Conservation (phyloP, 2,797 vertebrate genomes). For the Triplophysa yarkandensis region DNA sequence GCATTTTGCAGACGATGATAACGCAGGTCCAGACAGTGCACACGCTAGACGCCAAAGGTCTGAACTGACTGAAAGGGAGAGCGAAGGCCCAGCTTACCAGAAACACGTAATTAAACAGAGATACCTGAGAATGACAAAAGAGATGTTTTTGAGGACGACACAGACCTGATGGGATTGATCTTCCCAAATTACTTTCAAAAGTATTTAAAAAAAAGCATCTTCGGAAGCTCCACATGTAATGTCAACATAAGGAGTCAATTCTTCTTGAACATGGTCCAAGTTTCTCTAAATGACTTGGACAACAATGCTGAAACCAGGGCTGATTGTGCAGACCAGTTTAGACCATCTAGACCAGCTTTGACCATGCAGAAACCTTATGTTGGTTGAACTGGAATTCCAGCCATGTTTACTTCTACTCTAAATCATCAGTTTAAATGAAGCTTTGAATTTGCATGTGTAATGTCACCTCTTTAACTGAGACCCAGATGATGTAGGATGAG, state of each 20-base stretch:
- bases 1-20: constrained; percentile 94
- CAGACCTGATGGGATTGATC: not conserved
- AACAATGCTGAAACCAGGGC: not conserved
- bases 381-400: not conserved
- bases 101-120: constrained; percentile 91
- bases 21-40: constrained; percentile 95
- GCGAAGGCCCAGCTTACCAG: constrained; percentile 89
- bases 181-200: not conserved
- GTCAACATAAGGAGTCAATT: no score
- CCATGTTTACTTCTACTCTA: not conserved
- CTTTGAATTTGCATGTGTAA: not conserved
- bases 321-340: not conserved
- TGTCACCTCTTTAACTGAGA: constrained; percentile 89
- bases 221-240: no score
- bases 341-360: not conserved
- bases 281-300: not conserved
- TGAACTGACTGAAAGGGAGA: constrained; percentile 85
- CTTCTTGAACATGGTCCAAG: not conserved
- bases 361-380: not conserved
- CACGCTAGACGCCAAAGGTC: constrained; percentile 85
- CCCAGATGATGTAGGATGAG: constrained; percentile 92
- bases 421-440: not conserved
- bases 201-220: not conserved
- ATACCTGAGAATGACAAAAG: constrained; percentile 79
- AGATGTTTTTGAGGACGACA: not conserved